Percentiles rank a stretch among this genome's conserved stretches.
These are phyloP conservation scores for Micropoecilia bifurca DNA, from an alignment of 2,797 vertebrate genomes.

Conservation along the genomic window DNA sequence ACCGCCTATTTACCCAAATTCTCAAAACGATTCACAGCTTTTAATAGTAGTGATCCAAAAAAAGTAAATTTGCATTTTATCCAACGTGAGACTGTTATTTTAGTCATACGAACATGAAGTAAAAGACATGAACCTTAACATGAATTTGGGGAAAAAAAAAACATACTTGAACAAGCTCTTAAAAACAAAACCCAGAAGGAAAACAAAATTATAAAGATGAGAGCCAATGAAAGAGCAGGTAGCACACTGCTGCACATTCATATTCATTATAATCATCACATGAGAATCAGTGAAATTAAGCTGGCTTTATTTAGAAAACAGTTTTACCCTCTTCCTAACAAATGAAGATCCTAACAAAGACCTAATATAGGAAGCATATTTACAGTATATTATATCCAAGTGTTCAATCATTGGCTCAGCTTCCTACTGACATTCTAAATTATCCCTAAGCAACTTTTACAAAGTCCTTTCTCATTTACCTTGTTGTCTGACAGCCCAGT, in stretches of 20 bases:
- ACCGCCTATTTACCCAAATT: too few relatives aligned
- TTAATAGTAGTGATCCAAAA: background rate
- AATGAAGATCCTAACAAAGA: background rate
- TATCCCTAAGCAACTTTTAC: background rate
- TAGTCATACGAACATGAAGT: background rate
- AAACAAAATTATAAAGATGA: too few relatives aligned
- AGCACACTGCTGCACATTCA: background rate
- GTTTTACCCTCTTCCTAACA: background rate
- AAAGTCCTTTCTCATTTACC: conserved; percentile 72
- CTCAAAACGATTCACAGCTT: background rate
- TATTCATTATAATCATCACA: background rate
- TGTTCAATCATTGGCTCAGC: background rate
- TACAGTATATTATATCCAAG: background rate
- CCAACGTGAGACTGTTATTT: background rate
- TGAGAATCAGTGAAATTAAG: background rate
- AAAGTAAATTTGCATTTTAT: background rate
- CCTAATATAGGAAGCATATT: background rate
- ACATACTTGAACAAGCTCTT: background rate
- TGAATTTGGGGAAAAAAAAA: background rate
- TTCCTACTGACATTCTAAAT: background rate
- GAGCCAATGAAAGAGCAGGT: too few relatives aligned
- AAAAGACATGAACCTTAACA: background rate
- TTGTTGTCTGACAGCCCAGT: conserved; percentile 98
- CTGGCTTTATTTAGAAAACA: background rate
- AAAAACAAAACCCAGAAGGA: too few relatives aligned